Conservation (phyloP, 2,113 vertebrate genomes). For the Melanostigma gelatinosum region DNA sequence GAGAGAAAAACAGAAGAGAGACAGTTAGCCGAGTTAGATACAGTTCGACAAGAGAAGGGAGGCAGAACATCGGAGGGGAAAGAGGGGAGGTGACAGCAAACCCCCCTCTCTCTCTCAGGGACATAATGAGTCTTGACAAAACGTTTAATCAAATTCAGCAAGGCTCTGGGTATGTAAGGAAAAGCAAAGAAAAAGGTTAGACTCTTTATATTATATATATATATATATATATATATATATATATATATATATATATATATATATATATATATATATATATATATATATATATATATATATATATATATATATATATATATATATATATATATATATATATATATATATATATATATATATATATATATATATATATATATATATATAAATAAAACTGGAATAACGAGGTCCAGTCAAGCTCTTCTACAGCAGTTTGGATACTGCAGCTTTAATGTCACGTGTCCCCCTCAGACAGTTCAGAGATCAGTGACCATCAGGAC, state of each 20-base stretch:
- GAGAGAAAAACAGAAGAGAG: conserved; percentile 71
- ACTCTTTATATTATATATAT: background rate
- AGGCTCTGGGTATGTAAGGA: conserved; percentile 32
- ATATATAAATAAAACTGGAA: background rate
- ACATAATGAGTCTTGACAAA: conserved; percentile 35
- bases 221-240: too few relatives aligned
- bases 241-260: too few relatives aligned
- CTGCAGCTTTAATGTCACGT: background rate
- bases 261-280: too few relatives aligned
- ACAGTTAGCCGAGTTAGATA: conserved; percentile 67
- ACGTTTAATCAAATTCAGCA: conserved; percentile 4
- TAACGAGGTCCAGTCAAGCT: background rate
- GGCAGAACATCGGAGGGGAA: conserved; percentile 13
- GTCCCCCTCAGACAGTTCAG: background rate
- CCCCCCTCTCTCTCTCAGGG: conserved; percentile 5
- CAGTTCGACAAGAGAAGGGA: conserved; percentile 52
- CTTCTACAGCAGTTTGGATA: background rate
- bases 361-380: too few relatives aligned
- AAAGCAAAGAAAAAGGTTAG: conserved; percentile 50
- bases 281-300: too few relatives aligned
- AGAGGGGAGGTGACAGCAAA: conserved; percentile 18
- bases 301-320: too few relatives aligned
- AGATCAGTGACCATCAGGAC: background rate
- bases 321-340: too few relatives aligned
- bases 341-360: too few relatives aligned